Base-by-base conservation (phyloP, 2,797 vertebrate genomes). In the Sarcoramphus papa region DNA sequence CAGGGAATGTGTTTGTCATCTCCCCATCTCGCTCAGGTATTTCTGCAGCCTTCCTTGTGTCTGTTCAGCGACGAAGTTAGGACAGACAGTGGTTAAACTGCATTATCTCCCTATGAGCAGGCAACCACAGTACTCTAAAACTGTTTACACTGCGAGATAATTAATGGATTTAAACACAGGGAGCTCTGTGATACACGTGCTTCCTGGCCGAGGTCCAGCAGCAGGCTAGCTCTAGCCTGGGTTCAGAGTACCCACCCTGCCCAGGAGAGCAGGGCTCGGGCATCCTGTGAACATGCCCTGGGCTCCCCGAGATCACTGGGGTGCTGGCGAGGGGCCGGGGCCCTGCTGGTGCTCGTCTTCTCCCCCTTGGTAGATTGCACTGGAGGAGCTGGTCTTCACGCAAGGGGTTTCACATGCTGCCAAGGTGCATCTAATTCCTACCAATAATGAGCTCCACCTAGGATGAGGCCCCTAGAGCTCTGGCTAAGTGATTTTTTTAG, bases 111-210 rank as follows among this genome's bases (percentile, higher is more conserved):
- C 72, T 28, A 7, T 68, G 72, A 94, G 78, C 93, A 92, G 92
- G 77, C 88, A 88, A 91, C 93, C 48, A 0, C 92, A 89, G 70
- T 45, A 8, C 85, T 95, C 90, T 88, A 4, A 48, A 85, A 9
- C 72, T 95, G 95, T 96, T 96, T 97, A 96, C 56, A 18, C 89
- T 80, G 67, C 2, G 78, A 87, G 91, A 45, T 96, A 95, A 96
- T 96, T 51, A 93, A 95, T 94, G 95, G 92, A 73, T 91, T 92
- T 80, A 89, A 91, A 85, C 78, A 45, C 51, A 9, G 84, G 81
- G 43, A 93, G 74, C 89, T 91, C 67, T 59, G 78, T 14, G 86
- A 79, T 86, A 87, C 91, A 59, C 13, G n/a, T 89, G 91, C 70
- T 82, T 73, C 68, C 91, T 92, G 91, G 86, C 88, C 6, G 2